Evolutionary conservation across 2,888 invertebrate genomes (phyloP).

Genomic region (Brachycybe producta): DNA sequence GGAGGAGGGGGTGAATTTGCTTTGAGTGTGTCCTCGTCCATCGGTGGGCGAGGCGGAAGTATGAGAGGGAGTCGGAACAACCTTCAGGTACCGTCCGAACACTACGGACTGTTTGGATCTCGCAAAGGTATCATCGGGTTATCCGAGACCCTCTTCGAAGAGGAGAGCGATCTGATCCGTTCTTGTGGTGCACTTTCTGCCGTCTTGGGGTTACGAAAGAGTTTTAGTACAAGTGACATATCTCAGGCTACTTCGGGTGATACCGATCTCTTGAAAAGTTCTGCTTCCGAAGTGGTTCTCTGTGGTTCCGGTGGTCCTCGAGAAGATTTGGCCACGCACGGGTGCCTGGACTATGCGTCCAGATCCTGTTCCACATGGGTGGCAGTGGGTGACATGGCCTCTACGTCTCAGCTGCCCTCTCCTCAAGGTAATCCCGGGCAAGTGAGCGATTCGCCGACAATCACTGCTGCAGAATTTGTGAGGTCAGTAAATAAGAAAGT

Average conservation of each 20-base stretch:
- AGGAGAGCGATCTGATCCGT: slow-evolving; percentile 61
- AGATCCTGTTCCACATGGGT: slow-evolving; percentile 79
- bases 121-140: slow-evolving; percentile 11
- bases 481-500: slow-evolving; percentile 71
- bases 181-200: slow-evolving; percentile 67
- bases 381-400: slow-evolving; percentile 59
- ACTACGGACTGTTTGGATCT: slow-evolving; percentile 17
- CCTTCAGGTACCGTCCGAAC: slow-evolving; percentile 24
- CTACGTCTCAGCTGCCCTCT: slow-evolving; percentile 67
- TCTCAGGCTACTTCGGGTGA: slow-evolving; percentile 43
- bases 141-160: slow-evolving; percentile 54
- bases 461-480: slow-evolving; percentile 53
- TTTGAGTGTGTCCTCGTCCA: not conserved
- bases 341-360: slow-evolving; percentile 46
- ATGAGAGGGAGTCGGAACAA: slow-evolving; percentile 17
- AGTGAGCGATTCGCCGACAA: slow-evolving; percentile 31
- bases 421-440: slow-evolving; percentile 42
- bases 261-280: slow-evolving; percentile 30
- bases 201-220: slow-evolving; percentile 64
- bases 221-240: slow-evolving; percentile 71
- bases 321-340: slow-evolving; percentile 30
- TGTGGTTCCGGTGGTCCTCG: slow-evolving; percentile 19
- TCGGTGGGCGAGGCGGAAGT: not conserved
- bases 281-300: slow-evolving; percentile 30
- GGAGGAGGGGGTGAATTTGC: not conserved